phyloP scores from a whole-genome alignment of 2,113 vertebrate species.

The Zeus faber region DNA sequence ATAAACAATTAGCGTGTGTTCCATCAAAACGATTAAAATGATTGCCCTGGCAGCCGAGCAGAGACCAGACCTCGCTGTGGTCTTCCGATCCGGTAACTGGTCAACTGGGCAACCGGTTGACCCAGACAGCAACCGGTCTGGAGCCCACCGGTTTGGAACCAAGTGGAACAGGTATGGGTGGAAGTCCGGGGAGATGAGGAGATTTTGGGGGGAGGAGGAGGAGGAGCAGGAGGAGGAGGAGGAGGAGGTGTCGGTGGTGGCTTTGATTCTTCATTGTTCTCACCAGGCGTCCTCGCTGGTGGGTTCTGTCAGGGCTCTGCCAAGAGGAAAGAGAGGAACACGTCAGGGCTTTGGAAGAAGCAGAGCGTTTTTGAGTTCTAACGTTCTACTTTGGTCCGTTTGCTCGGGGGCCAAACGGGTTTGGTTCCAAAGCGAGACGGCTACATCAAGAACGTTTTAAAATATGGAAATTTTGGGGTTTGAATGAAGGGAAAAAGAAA shows the following conservation, averaged over 20 bases:
- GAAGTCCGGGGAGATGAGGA: slow-evolving; percentile 20
- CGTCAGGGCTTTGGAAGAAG: too few relatives aligned
- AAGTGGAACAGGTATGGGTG: slow-evolving; percentile 47
- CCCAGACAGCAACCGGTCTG: slow-evolving; percentile 34
- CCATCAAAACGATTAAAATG: slow-evolving; percentile 12
- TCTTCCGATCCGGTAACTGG: slow-evolving; percentile 40
- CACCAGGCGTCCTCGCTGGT: slow-evolving; percentile 31
- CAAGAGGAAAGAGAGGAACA: slow-evolving; percentile 33
- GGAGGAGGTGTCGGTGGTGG: slow-evolving; percentile 9
- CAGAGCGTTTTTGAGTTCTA: too few relatives aligned
- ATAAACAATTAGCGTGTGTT: not conserved
- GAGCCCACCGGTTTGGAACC: slow-evolving; percentile 38
- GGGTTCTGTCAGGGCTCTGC: slow-evolving; percentile 59
- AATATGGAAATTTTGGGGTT: too few relatives aligned
- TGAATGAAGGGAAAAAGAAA: too few relatives aligned
- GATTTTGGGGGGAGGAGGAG: not conserved
- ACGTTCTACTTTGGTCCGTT: too few relatives aligned
- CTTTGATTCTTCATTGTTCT: slow-evolving; percentile 41
- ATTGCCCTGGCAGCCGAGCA: slow-evolving; percentile 23
- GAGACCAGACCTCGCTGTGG: not conserved
- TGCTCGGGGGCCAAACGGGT: too few relatives aligned
- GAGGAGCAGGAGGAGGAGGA: slow-evolving; percentile 9
- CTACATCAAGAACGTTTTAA: too few relatives aligned
- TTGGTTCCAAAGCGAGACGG: too few relatives aligned
- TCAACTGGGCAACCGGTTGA: slow-evolving; percentile 28